These are phyloP conservation scores for Pemphredon lugubris DNA, from an alignment of 2,888 invertebrate species.

Conservation along the genomic window DNA sequence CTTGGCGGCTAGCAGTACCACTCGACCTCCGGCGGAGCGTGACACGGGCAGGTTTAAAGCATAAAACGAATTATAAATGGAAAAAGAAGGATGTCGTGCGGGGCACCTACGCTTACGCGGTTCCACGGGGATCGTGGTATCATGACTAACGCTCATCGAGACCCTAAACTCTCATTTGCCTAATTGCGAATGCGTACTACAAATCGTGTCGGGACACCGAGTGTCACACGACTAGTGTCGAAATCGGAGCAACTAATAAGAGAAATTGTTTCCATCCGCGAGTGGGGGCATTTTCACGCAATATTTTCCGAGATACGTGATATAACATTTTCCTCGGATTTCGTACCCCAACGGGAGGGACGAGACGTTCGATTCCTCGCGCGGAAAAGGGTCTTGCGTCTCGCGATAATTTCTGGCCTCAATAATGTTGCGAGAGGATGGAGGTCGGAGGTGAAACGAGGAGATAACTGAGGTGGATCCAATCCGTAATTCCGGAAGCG, in stretches of 20 bases:
- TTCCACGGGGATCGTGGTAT: constrained; percentile 22
- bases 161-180: constrained; percentile 41
- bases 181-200: constrained; percentile 57
- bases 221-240: constrained; percentile 39
- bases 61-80: constrained; percentile 74
- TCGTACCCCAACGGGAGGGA: constrained; percentile 19
- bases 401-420: constrained; percentile 38
- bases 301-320: no score
- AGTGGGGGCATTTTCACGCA: not conserved
- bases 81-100: constrained; percentile 70
- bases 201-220: constrained; percentile 27
- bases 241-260: constrained; percentile 38
- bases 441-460: constrained; percentile 16
- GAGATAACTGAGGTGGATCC: constrained; percentile 27
- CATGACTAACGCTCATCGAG: constrained; percentile 61
- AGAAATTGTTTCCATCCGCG: constrained; percentile 12
- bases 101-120: constrained; percentile 27
- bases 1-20: constrained; percentile 78
- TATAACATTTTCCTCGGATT: constrained; percentile 30
- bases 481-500: constrained; percentile 50
- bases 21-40: constrained; percentile 76
- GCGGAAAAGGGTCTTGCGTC: constrained; percentile 41
- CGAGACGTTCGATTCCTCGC: constrained; percentile 23
- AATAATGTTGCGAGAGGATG: constrained; percentile 35
- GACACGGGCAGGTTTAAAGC: constrained; percentile 74